Conservation (phyloP, 37 sponge, comb jelly and placozoan genomes). For the Halichondria panicea region DNA sequence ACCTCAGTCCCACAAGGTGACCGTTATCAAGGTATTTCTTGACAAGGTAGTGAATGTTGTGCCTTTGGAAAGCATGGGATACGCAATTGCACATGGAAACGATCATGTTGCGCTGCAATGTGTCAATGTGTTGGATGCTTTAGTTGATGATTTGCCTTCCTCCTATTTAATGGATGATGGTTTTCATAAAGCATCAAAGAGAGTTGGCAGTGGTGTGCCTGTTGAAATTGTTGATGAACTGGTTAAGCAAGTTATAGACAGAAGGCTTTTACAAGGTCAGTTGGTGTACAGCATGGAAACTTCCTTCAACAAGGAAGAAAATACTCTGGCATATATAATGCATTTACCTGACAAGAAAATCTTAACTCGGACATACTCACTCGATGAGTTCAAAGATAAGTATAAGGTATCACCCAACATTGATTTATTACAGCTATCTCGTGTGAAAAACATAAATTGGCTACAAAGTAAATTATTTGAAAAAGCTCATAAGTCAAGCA, state of each 20-base stretch:
- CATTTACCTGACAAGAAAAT: too few relatives aligned
- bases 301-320: too few relatives aligned
- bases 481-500: too few relatives aligned
- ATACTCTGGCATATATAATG: too few relatives aligned
- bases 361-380: too few relatives aligned
- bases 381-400: too few relatives aligned
- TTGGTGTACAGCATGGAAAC: too few relatives aligned
- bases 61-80: slow-evolving; percentile 43
- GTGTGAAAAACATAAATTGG: too few relatives aligned
- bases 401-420: too few relatives aligned
- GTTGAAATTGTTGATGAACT: neutral
- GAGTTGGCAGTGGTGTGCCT: neutral
- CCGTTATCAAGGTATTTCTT: slow-evolving; percentile 16
- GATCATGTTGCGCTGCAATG: slow-evolving; percentile 29
- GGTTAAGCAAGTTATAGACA: too few relatives aligned
- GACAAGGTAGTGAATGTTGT: slow-evolving; percentile 42
- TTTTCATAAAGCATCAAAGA: neutral
- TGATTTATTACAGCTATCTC: too few relatives aligned
- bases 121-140: slow-evolving; percentile 16
- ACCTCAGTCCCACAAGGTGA: slow-evolving; percentile 2
- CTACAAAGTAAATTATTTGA: neutral
- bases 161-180: neutral
- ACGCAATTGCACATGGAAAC: slow-evolving; percentile 33
- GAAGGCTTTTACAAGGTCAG: too few relatives aligned
- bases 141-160: neutral